Base-by-base conservation (phyloP, 2,888 invertebrate genomes). In the Gastracanthus pulcherrimus region DNA sequence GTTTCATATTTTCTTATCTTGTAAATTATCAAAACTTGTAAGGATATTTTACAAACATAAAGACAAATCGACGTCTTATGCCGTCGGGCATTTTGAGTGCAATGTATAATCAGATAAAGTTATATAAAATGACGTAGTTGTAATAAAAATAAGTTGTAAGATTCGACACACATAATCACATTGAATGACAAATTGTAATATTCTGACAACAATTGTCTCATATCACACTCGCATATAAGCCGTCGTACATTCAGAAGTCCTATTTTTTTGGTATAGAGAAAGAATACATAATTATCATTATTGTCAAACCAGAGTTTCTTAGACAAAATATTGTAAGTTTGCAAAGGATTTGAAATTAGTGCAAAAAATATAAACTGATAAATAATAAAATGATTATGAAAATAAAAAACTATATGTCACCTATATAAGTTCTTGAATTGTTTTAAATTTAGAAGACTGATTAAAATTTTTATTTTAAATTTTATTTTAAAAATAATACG, bases 1-100 rank as follows among this genome's bases (percentile, higher is more conserved):
- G 78, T 82, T 82, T 75, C 78, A 78, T 82, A 82, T 82, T 82
- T 82, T 82, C 78, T 78, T 82, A 82, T 55, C 41, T 41, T 78
- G 78, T 78, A 67, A 76, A 80, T 80, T 45, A 58, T 60, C 66
- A 45, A 19, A 72, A 74, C 31, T 75, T 55, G 29, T 70, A 72
- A 80, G 70, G 34, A 69, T 69, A 77, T 81, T 51, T 29, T 72
- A 45, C 19, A 26, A 69, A 69, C 19, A 62, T 26, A 58, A 51
- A 29, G 29, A 62, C 6, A 71, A 75, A 60, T 75, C 45, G 70
- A 84, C 74, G 76, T 84, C 34, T 38, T 80, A 83, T 78, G 80
- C 67, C 80, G 76, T 83, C 67, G 78, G 81, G 74, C 79, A 81
- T 78, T 82, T 81, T 70, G 55, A 74, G 81, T 82, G 81, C 81